Base-by-base conservation (phyloP, 2,888 invertebrate species). In the Xylophagus ater region DNA sequence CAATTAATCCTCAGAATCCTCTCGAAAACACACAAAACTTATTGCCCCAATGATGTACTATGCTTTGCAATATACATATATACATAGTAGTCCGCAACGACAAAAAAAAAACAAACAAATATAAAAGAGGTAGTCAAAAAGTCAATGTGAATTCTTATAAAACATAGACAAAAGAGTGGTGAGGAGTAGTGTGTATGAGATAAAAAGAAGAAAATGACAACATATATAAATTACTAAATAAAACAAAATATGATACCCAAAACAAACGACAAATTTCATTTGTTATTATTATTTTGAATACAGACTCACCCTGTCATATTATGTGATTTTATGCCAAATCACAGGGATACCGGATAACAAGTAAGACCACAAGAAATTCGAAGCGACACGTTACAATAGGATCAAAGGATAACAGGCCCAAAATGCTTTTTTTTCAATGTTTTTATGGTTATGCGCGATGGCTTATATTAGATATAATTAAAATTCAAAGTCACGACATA, bases 1-100 rank as follows among this genome's bases (percentile, higher is more conserved):
- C 44, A 44, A 44, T 44, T 44, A 44, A 45, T 45, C 42, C 42
- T 34, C 31, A 13, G 32, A 37, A 40, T 42, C 37, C 33, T 35
- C 29, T 26, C 34, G 28, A 40, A 35, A 41, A 37, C 35, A 34
- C 40, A 41, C 31, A 31, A 24, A 18, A 21, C 30, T 42, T 34
- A 19, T 42, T 34, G 23, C 37, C 14, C 9, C 21, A 13, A 19
- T 24, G 30, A 31, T 28, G 34, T 20, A 34, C 34, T 33, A 10
- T 13, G 12, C 26, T 26, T 10, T 6, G 26, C 26, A 2, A n/a
- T 13, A 13, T 12, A 13, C 26, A 3, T 10, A 6, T 13, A 13
- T 26, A 13, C 13, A n/a, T 26, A 12, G 26, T 26, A 26, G 26
- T 13, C 13, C 9, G 26, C 26, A 12, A 6, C 23, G 23, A 23